These are phyloP conservation scores for Gorsachius magnificus DNA, from an alignment of 2,797 vertebrate species.

Conservation along the genomic window DNA sequence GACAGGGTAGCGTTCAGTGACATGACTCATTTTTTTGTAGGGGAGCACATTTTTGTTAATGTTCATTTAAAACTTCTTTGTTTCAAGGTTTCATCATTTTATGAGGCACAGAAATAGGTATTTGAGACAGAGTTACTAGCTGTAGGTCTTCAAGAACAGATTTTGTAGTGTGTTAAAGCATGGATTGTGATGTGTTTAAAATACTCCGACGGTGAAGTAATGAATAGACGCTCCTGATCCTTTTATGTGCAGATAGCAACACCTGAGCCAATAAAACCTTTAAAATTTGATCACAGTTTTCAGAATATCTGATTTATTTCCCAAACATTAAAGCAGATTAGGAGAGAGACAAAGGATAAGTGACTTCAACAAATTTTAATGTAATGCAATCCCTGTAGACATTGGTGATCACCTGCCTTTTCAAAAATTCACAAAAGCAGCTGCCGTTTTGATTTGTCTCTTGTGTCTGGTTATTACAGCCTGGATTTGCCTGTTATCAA, in stretches of 20 bases:
- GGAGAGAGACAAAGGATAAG: neutral
- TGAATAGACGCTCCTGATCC: neutral
- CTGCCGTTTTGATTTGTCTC: neutral
- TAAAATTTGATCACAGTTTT: neutral
- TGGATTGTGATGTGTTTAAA: neutral
- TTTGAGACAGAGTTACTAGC: neutral
- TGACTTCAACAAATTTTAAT: neutral
- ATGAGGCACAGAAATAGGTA: neutral
- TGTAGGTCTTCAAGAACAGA: neutral
- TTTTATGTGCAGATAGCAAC: neutral
- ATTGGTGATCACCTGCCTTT: neutral
- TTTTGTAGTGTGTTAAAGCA: neutral
- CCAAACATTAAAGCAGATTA: neutral
- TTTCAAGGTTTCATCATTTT: conserved; percentile 10
- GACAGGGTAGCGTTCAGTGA: neutral
- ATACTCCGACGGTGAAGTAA: conserved; percentile 8
- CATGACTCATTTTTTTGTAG: neutral
- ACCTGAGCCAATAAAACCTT: conserved; percentile 14
- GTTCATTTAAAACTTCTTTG: neutral
- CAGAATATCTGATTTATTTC: neutral
- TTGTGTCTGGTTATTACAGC: neutral
- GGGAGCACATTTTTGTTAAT: neutral
- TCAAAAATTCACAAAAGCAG: neutral
- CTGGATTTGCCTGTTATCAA: neutral
- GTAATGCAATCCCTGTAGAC: neutral